Evolutionary conservation across 1,140 invertebrate genomes (phyloP).

Genomic region (Stratiolaelaps scimitus): DNA sequence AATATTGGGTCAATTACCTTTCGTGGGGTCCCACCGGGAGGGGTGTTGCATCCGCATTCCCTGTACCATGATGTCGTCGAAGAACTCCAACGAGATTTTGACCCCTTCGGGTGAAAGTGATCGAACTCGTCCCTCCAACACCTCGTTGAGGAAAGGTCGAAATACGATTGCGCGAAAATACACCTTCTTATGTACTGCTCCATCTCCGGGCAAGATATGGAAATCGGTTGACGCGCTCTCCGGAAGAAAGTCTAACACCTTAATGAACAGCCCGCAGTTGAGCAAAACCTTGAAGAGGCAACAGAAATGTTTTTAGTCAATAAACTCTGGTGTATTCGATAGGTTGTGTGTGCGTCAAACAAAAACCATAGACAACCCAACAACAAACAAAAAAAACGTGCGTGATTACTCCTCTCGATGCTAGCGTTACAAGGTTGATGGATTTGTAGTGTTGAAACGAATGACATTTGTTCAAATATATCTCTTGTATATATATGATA

Average conservation of each 20-base stretch:
- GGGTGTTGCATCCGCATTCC: conserved; percentile 16
- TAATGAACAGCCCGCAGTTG: conserved; percentile 24
- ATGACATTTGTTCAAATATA: too few relatives aligned
- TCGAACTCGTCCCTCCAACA: conserved; percentile 16
- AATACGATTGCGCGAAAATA: conserved; percentile 24
- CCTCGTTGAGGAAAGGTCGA: conserved; percentile 18
- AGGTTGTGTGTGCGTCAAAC: too few relatives aligned
- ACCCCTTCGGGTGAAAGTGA: conserved; percentile 11
- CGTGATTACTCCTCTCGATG: too few relatives aligned
- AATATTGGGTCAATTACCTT: not conserved
- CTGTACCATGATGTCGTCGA: conserved; percentile 19
- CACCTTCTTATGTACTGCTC: conserved; percentile 22
- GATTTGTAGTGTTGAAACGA: too few relatives aligned
- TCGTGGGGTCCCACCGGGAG: not conserved
- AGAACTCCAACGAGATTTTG: conserved; percentile 15
- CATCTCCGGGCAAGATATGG: conserved; percentile 9
- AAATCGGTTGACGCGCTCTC: conserved; percentile 13
- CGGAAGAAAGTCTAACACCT: conserved; percentile 10
- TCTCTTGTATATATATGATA: too few relatives aligned
- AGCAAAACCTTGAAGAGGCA: not conserved
- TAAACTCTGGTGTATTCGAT: too few relatives aligned
- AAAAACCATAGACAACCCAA: too few relatives aligned
- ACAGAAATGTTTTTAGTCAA: too few relatives aligned
- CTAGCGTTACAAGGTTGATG: too few relatives aligned
- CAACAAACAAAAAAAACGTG: too few relatives aligned